Base-by-base conservation (phyloP, 1,140 invertebrate species). In the Pseudomyrmex dendroicus region DNA sequence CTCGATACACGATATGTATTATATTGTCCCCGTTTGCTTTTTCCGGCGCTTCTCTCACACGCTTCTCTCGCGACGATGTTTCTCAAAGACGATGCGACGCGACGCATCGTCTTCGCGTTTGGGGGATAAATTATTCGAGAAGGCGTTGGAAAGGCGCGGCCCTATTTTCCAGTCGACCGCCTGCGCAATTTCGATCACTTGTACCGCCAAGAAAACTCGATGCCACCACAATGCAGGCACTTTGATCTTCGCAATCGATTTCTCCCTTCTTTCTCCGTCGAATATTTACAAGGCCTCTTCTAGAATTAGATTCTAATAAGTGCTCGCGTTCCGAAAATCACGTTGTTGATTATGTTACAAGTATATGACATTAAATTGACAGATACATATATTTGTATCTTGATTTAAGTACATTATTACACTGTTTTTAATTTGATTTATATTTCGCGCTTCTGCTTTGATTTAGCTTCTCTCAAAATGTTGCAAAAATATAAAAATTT, bases 91-190 rank as follows among this genome's bases (percentile, higher is more conserved):
- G 80, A 61, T 20, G 73, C 48, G 25, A n/a, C 13, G 48, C 80
- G 73, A 64, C 54, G 83, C 77, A 72, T 68, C 35, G 35, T 35
- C 35, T 35, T 35, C 35, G 35, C 35, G 5, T 35, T 52, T 86
- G 70, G 74, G 62, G 70, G 64, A 86, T 83, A 83, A 83, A 83
- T 87, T 87, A 85, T 87, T 87, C 84, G 80, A 68, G 73, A 85
- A 78, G 66, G 66, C 70, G 72, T 25, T 15, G 17, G 57, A 61
- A 66, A 77, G 83, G 83, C 61, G 83, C 83, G 77, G 77, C 52
- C 52, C 77, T 67, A 84, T 84, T 84, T 84, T 82, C 77, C 83
- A 77, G 64, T 83, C 67, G 83, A 84, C 83, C 78, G 78, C 83
- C 54, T 63, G 52, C 66, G 35, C 83, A 82, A 84, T 84, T 84